phyloP scores from a whole-genome alignment of 2,797 vertebrate species.

The Bovichtus diacanthus region DNA sequence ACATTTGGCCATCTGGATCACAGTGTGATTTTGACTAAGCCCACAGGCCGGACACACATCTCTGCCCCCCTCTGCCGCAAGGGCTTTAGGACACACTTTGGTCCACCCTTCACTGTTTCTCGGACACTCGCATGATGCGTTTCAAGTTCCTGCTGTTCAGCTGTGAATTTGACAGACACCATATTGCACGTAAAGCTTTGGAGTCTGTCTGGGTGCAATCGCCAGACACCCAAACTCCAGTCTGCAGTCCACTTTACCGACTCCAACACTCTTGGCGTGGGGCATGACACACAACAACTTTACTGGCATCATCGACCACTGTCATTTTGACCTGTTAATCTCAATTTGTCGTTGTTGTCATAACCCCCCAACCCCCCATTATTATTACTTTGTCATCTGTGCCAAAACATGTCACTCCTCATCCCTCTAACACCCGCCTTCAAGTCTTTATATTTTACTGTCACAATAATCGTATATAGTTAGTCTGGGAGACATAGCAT shows the following conservation, averaged over 20 bases:
- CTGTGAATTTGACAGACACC: slow-evolving; percentile 70
- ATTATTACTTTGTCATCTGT: slow-evolving; percentile 21
- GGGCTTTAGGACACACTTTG: slow-evolving; percentile 44
- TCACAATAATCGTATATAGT: neutral
- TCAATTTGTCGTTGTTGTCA: slow-evolving; percentile 27
- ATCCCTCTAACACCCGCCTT: slow-evolving; percentile 6
- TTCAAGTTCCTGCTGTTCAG: slow-evolving; percentile 60
- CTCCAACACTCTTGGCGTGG: slow-evolving; percentile 34
- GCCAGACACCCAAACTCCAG: slow-evolving; percentile 58
- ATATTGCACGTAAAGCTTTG: slow-evolving; percentile 73
- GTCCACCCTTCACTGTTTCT: slow-evolving; percentile 48
- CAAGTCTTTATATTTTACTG: neutral
- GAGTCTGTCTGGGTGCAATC: slow-evolving; percentile 59
- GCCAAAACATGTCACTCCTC: slow-evolving; percentile 10
- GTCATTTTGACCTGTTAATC: slow-evolving; percentile 46
- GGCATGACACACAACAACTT: slow-evolving; percentile 34
- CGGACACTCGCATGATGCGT: slow-evolving; percentile 24
- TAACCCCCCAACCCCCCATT: neutral
- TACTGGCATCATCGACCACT: slow-evolving; percentile 4
- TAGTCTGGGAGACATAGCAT: slow-evolving; percentile 2
- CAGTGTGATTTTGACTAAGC: slow-evolving; percentile 60
- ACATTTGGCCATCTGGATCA: slow-evolving; percentile 63
- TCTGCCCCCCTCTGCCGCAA: slow-evolving; percentile 27
- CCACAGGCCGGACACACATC: slow-evolving; percentile 12
- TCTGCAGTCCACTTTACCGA: slow-evolving; percentile 32